phyloP scores from a whole-genome alignment of 2,113 vertebrate genomes.

The Synodontis membranacea region DNA sequence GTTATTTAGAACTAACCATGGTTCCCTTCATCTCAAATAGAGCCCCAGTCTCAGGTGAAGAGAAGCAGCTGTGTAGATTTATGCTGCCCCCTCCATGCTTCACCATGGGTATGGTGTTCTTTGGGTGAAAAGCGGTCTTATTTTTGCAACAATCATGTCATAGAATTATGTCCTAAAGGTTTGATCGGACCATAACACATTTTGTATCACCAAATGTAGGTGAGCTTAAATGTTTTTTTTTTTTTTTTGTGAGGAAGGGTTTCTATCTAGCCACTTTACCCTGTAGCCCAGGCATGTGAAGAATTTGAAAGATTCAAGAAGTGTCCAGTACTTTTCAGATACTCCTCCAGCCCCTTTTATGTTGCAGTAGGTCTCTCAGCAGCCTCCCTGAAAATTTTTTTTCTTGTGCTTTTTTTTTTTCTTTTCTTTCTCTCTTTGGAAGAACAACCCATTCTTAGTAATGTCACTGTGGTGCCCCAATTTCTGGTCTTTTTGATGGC shows the following conservation, averaged over 20 bases:
- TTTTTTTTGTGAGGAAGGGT: background rate
- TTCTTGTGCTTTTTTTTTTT: background rate
- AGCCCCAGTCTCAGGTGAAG: no score
- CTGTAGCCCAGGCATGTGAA: background rate
- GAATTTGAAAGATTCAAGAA: background rate
- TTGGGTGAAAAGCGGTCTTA: background rate
- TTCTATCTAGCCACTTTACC: background rate
- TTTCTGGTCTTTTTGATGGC: background rate
- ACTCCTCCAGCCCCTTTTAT: background rate
- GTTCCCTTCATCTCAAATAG: no score
- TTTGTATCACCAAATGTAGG: background rate
- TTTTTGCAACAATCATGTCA: background rate
- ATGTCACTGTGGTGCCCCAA: background rate
- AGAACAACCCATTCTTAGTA: background rate
- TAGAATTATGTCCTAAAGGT: background rate
- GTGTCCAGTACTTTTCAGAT: background rate
- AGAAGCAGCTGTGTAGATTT: no score
- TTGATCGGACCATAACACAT: background rate
- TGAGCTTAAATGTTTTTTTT: background rate
- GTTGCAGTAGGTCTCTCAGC: background rate
- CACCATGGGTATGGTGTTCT: background rate
- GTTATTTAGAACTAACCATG: no score
- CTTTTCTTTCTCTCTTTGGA: background rate
- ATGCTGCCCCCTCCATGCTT: no score
- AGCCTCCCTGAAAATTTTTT: background rate